Conservation (phyloP, 2,888 invertebrate species). For the Phyllotreta striolata region DNA sequence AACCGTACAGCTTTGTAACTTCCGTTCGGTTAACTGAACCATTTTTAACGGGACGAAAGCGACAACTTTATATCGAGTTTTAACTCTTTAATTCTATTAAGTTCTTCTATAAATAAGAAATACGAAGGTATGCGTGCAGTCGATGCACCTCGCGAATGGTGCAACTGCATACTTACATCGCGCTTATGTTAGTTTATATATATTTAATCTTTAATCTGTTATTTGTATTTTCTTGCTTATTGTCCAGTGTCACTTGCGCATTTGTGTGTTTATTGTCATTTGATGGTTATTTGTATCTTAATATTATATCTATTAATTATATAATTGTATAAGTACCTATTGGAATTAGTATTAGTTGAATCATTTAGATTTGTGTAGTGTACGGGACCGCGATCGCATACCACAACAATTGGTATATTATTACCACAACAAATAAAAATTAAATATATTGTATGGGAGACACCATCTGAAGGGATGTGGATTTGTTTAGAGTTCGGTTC, state of each 20-base stretch:
- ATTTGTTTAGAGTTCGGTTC: constrained; percentile 49
- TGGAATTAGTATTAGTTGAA: constrained; percentile 59
- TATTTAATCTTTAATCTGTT: constrained; percentile 45
- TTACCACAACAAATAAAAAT: constrained; percentile 21
- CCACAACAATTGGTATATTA: constrained; percentile 41
- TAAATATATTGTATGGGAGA: constrained; percentile 36
- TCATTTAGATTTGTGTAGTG: constrained; percentile 56
- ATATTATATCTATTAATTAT: constrained; percentile 57
- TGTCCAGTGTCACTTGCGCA: constrained; percentile 63
- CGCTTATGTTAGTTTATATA: constrained; percentile 42
- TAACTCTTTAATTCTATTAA: constrained; percentile 52
- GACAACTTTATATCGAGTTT: constrained; percentile 49
- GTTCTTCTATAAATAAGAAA: constrained; percentile 32
- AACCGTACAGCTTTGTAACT: constrained; percentile 42
- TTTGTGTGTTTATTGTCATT: constrained; percentile 62
- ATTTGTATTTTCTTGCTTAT: constrained; percentile 60
- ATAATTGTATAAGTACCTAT: constrained; percentile 55
- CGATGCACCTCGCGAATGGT: too few species aligned
- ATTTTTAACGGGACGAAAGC: constrained; percentile 33
- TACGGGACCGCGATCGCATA: constrained; percentile 44
- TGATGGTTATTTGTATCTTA: constrained; percentile 61
- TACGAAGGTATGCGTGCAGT: constrained; percentile 42
- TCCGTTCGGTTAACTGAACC: constrained; percentile 26
- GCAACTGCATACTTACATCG: constrained; percentile 13
- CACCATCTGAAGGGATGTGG: constrained; percentile 36